Base-by-base conservation (phyloP, 2,797 vertebrate species). In the Nyctibius grandis region DNA sequence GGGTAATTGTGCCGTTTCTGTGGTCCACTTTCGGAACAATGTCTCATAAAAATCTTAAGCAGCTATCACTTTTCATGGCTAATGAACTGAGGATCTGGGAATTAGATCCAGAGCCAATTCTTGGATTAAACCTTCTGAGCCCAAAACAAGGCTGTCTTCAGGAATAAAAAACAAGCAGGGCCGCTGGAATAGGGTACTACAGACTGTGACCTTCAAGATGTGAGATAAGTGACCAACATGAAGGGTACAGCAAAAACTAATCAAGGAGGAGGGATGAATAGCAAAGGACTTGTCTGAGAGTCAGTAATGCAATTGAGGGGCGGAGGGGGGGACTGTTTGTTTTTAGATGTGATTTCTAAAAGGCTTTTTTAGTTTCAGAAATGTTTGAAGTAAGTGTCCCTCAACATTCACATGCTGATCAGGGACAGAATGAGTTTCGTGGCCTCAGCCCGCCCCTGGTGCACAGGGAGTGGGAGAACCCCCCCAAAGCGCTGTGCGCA, bases 11-110 rank as follows among this genome's bases (percentile, higher is more conserved):
- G 89, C 78, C 9, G 59, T 88, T 96, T 95, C 95, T 93, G 88
- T 86, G 95, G 95, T 78, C 88, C 4, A 36, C 91, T 83, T 88
- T 96, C 88, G 89, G 91, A 95, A 94, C 94, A 92, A 89, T 54
- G 59, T 95, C 97, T 97, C 95, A 78, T 95, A 97, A 95, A 97
- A 96, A 93, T 93, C 95, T 93, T 97, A 96, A 97, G 95, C 82
- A 28, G 94, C 95, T 97, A 94, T 97, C 96, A 87, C 97, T 97
- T 97, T 97, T 97, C 97, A 96, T 95, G 95, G 93, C 96, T 97
- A 97, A 96, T 97, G 96, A 98, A 95, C 96, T 96, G 95, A 97
- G 91, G 94, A 96, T 89, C 96, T 94, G 95, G 88, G 96, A 96
- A 96, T 92, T 95, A 93, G 97, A 96, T 95, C 95, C 95, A 96